Base-by-base conservation (phyloP, 2,888 invertebrate genomes). In the Melangyna quadrimaculata region DNA sequence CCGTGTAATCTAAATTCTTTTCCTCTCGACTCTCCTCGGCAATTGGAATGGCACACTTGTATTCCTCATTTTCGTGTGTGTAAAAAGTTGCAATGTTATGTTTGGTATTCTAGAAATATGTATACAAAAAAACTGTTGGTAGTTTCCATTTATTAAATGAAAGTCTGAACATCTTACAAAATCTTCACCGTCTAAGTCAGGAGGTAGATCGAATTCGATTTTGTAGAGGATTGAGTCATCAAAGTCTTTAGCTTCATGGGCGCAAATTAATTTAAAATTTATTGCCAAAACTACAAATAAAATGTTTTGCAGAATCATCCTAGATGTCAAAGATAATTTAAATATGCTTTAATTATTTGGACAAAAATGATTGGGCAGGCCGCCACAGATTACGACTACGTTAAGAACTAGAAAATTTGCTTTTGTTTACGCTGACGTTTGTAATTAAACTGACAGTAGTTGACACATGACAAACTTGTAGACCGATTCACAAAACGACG, bases 141-240 rank as follows among this genome's bases (percentile, higher is more conserved):
- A 57, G 6, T 24, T 19, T 40, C 1, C 3, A 19, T 24, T 27
- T 2, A 3, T 7, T 1, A 17, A 51, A 59, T 19, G 24, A 0
- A 6, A n/a, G 3, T 10, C n/a, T n/a, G n/a, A n/a, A n/a, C 35
- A 9, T 1, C 45, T 69, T 82, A 78, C 78, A 32, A 87, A 81
- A 71, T 73, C 72, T 48, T 86, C 71, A 37, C 43, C 29, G 10
- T 83, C 59, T n/a, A 69, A 57, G 82, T 75, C 75, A 9, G 27
- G 12, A 12, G 96, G 91, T 95, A 29, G 95, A 94, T 96, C 97
- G 96, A 90, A 91, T 35, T 96, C 95, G 67, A 97, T 95, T 91
- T 95, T 95, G 90, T 96, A 97, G 65, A 96, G 91, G 88, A 97
- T 94, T 1, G 95, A 95, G 92, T 97, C 97, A 91, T 97, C 97